phyloP scores from a whole-genome alignment of 2,888 invertebrate species.

The Stenolophus ochropezus region DNA sequence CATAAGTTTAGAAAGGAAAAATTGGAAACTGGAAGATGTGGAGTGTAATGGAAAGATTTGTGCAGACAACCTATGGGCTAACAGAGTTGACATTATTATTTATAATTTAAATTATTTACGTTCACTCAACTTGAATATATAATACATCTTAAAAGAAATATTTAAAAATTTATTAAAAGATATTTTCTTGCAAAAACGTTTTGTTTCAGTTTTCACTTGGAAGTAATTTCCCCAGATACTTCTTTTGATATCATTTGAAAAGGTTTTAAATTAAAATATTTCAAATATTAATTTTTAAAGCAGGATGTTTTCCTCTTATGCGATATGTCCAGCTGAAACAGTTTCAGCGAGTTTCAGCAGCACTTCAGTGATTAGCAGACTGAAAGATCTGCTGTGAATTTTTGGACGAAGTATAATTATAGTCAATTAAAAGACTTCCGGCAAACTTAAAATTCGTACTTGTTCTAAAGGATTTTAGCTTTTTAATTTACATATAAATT shows the following conservation, averaged over 20 bases:
- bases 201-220: slow-evolving; percentile 3
- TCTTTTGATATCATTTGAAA: slow-evolving; percentile 25
- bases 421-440: slow-evolving; percentile 56
- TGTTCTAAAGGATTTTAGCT: slow-evolving; percentile 53
- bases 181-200: slow-evolving; percentile 2
- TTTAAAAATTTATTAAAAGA: slow-evolving; percentile 14
- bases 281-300: slow-evolving; percentile 12
- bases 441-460: slow-evolving; percentile 52
- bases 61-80: no score
- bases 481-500: slow-evolving; percentile 56
- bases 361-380: slow-evolving; percentile 6
- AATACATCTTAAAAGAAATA: neutral
- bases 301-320: neutral
- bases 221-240: slow-evolving; percentile 23
- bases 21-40: no score
- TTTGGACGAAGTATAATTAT: slow-evolving; percentile 49
- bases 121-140: neutral
- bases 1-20: no score
- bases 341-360: neutral
- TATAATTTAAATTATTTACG: neutral
- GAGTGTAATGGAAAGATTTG: no score
- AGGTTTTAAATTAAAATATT: slow-evolving; percentile 37
- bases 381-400: slow-evolving; percentile 30
- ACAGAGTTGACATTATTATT: no score
- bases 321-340: neutral